Conservation (phyloP, 2,797 vertebrate species). For the Graptemys geographica region DNA sequence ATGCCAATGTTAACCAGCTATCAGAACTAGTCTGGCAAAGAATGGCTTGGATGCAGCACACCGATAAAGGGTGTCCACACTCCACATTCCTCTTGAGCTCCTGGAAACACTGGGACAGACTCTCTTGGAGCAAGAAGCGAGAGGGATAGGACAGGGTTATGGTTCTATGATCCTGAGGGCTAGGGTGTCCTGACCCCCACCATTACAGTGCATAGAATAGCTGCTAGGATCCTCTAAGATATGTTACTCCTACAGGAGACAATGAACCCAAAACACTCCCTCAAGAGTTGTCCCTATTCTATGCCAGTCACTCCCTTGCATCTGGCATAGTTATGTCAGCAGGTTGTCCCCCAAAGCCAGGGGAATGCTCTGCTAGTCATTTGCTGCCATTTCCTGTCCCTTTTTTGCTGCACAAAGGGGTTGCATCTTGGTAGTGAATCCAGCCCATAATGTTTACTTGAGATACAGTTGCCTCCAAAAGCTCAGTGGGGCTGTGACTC, state of each 20-base stretch:
- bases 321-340: neutral
- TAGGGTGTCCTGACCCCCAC: neutral
- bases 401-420: neutral
- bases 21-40: neutral
- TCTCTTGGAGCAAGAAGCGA: neutral
- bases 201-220: neutral
- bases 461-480: neutral
- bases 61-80: neutral
- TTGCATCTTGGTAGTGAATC: neutral
- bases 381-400: neutral
- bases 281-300: neutral
- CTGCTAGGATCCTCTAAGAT: neutral
- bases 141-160: neutral
- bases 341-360: neutral
- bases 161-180: neutral
- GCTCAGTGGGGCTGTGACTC: neutral
- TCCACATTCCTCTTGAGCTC: neutral
- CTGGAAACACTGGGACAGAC: neutral
- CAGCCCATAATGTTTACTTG: neutral
- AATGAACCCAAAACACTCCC: neutral
- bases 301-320: neutral
- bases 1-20: neutral
- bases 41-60: neutral
- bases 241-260: neutral
- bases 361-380: neutral